Conservation (phyloP, 2,797 vertebrate species). For the Danio choprae region DNA sequence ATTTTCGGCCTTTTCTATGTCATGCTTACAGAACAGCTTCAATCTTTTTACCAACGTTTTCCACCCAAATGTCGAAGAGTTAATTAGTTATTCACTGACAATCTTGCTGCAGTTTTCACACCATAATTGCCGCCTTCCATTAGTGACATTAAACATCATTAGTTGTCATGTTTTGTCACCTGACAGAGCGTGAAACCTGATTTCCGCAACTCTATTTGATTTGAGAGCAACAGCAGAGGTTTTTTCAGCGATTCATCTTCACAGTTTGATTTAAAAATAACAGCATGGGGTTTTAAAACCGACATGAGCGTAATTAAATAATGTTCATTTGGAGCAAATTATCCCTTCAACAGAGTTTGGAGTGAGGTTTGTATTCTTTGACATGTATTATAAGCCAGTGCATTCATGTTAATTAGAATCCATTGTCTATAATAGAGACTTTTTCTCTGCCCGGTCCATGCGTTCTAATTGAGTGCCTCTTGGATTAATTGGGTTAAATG, state of each 20-base stretch:
- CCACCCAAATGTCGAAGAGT: not conserved
- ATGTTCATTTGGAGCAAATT: not conserved
- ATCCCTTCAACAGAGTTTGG: constrained; percentile 5
- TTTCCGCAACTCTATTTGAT: not conserved
- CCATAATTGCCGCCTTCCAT: not conserved
- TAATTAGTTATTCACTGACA: not conserved
- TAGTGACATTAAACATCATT: not conserved
- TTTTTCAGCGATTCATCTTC: not conserved
- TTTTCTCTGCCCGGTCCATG: constrained; percentile 28
- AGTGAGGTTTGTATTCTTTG: constrained; percentile 12
- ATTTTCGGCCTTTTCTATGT: too few species aligned
- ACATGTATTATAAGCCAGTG: constrained; percentile 4
- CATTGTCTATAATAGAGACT: constrained; percentile 26
- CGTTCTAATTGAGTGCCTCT: constrained; percentile 45
- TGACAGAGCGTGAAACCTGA: not conserved
- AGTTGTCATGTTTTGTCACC: constrained; percentile 3
- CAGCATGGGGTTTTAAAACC: constrained; percentile 1
- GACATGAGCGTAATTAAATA: not conserved
- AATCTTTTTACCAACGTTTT: not conserved
- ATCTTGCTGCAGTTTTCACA: not conserved
- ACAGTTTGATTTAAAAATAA: not conserved
- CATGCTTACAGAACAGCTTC: too few species aligned
- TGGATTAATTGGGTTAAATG: constrained; percentile 66
- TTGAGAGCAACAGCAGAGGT: not conserved
- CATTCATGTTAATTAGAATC: constrained; percentile 28